Percentiles rank a stretch among this genome's conserved stretches.
Conservation (phyloP, 1,140 invertebrate species). For the Drosophila bocki region DNA sequence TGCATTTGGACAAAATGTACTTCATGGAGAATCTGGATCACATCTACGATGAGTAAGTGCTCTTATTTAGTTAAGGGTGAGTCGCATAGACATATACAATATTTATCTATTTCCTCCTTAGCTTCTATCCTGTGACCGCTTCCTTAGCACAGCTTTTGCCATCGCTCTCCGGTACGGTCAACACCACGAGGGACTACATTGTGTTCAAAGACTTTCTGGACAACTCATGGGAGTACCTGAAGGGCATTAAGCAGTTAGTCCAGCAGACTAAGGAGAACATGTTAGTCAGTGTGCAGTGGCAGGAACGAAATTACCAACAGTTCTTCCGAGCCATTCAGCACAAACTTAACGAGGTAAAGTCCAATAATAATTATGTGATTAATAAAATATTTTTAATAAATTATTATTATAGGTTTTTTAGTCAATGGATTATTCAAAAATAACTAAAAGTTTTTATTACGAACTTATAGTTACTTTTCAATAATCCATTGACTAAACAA, state of each 20-base stretch:
- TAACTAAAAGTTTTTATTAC: no score
- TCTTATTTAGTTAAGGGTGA: neutral
- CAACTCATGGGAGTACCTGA: conserved; percentile 76
- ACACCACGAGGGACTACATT: conserved; percentile 80
- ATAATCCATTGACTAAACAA: no score
- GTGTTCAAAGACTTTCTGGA: conserved; percentile 84
- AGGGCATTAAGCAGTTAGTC: conserved; percentile 85
- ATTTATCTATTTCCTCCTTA: conserved; percentile 31
- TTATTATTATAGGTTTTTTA: neutral
- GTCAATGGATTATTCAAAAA: no score
- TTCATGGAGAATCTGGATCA: no score
- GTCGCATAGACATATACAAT: neutral
- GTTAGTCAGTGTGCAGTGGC: conserved; percentile 86
- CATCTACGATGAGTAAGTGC: no score
- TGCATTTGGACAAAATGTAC: no score
- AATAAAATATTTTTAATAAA: neutral
- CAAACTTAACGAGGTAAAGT: neutral
- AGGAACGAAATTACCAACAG: conserved; percentile 62
- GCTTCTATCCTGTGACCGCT: conserved; percentile 82
- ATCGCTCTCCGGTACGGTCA: conserved; percentile 84
- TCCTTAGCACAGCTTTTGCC: conserved; percentile 81
- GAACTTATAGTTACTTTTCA: no score
- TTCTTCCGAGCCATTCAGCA: conserved; percentile 23
- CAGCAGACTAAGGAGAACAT: conserved; percentile 85
- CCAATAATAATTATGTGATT: no score